phyloP scores from a whole-genome alignment of 2,888 invertebrate species.

The Scaptomyza polygonia region DNA sequence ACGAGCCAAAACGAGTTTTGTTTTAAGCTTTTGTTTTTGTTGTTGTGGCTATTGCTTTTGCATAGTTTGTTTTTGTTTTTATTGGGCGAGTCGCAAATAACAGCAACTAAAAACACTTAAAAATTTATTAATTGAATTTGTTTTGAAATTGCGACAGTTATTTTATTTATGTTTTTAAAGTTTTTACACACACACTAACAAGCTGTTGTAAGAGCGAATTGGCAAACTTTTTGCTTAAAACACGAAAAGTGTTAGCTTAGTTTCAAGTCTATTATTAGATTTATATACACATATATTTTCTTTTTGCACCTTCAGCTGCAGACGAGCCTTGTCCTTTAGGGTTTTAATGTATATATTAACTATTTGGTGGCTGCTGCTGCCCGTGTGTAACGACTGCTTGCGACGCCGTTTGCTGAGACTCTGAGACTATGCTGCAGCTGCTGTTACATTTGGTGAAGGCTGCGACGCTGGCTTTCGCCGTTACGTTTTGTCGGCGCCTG shows the following conservation, averaged over 20 bases:
- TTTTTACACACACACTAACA: constrained; percentile 9
- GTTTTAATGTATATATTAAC: constrained; percentile 5
- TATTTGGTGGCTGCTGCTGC: constrained; percentile 15
- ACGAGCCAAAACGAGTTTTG: constrained; percentile 52
- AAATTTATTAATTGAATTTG: constrained; percentile 63
- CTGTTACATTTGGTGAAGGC: constrained; percentile 31
- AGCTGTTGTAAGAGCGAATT: constrained; percentile 2
- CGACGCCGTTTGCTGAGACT: constrained; percentile 75
- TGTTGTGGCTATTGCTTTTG: constrained; percentile 27
- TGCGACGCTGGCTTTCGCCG: constrained; percentile 38
- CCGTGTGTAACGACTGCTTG: constrained; percentile 66
- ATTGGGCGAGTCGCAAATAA: constrained; percentile 40
- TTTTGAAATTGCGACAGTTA: constrained; percentile 68
- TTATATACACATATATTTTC: constrained; percentile 24
- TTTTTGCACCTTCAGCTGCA: constrained; percentile 55
- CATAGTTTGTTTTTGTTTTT: constrained; percentile 29
- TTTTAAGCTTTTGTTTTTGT: constrained; percentile 18
- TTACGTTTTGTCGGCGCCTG: constrained; percentile 49
- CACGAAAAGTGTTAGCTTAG: constrained; percentile 8
- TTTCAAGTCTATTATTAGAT: constrained; percentile 25
- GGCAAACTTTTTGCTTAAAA: constrained; percentile 16
- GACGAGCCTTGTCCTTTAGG: constrained; percentile 16
- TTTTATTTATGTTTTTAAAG: constrained; percentile 33
- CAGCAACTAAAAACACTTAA: constrained; percentile 18
- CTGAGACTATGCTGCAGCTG: constrained; percentile 47